Conservation (phyloP, 2,113 vertebrate genomes). For the Hemichromis elongatus region DNA sequence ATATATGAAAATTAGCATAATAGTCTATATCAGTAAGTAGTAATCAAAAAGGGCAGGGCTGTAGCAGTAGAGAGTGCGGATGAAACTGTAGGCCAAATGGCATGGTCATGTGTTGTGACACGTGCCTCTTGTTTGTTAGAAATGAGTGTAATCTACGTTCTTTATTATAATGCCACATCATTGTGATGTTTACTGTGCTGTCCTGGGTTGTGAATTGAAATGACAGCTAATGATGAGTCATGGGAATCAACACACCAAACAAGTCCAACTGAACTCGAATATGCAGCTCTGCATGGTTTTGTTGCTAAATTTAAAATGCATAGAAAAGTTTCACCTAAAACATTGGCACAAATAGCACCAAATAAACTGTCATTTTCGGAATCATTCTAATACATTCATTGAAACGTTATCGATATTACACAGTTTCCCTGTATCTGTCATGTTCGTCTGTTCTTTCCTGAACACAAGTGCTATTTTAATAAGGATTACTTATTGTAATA, state of each 20-base stretch:
- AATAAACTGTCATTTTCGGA: not conserved
- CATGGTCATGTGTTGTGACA: not conserved
- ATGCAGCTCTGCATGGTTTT: not conserved
- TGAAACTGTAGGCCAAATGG: accelerated
- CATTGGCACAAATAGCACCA: not conserved
- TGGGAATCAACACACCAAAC: not conserved
- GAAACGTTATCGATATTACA: not conserved
- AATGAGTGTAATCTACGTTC: not conserved
- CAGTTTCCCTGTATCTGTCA: accelerated
- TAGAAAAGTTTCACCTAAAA: not conserved
- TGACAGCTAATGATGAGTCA: not conserved
- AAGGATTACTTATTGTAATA: not conserved
- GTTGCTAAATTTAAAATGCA: not conserved
- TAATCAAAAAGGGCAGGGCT: not conserved
- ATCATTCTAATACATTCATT: accelerated
- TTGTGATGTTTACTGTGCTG: not conserved
- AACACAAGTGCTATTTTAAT: not conserved
- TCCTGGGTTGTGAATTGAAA: not conserved
- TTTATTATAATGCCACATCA: not conserved
- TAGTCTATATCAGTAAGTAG: not conserved
- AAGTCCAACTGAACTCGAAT: not conserved
- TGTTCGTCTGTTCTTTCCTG: not conserved
- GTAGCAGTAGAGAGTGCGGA: not conserved
- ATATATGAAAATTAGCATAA: not conserved
- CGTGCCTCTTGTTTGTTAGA: not conserved